Conservation (phyloP, 2,797 vertebrate species). For the Coilia nasus region DNA sequence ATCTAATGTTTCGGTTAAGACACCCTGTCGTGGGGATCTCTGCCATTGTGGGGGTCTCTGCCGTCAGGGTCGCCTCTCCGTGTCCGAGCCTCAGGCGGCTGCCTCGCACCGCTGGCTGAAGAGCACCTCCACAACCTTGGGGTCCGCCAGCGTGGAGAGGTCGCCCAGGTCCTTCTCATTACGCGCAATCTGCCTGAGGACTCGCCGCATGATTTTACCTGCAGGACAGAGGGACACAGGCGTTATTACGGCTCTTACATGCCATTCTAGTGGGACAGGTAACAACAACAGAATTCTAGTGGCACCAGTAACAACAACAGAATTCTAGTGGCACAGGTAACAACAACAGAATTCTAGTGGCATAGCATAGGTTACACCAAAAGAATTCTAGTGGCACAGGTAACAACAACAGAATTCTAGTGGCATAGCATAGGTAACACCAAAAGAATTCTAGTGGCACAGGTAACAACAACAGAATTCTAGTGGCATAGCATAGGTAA, state of each 20-base stretch:
- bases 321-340: no score
- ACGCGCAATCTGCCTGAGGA: conserved; percentile 79
- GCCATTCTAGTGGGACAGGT: not conserved
- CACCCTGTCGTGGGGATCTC: not conserved
- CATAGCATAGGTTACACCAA: no score
- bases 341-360: no score
- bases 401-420: no score
- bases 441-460: no score
- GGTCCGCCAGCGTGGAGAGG: conserved; percentile 81
- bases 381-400: no score
- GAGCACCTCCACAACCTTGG: conserved; percentile 79
- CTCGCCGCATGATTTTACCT: conserved; percentile 83
- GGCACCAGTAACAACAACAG: no score
- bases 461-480: no score
- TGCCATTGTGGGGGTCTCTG: no score
- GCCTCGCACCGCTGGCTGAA: conserved; percentile 78
- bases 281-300: no score
- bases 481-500: no score
- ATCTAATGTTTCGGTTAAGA: not conserved
- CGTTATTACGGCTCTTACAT: not conserved
- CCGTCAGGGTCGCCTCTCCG: not conserved
- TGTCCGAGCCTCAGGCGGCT: conserved; percentile 63
- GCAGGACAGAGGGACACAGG: not conserved
- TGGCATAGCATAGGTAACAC: no score
- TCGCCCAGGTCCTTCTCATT: conserved; percentile 82